Base-by-base conservation (phyloP, 2,797 vertebrate genomes). In the Falco peregrinus region DNA sequence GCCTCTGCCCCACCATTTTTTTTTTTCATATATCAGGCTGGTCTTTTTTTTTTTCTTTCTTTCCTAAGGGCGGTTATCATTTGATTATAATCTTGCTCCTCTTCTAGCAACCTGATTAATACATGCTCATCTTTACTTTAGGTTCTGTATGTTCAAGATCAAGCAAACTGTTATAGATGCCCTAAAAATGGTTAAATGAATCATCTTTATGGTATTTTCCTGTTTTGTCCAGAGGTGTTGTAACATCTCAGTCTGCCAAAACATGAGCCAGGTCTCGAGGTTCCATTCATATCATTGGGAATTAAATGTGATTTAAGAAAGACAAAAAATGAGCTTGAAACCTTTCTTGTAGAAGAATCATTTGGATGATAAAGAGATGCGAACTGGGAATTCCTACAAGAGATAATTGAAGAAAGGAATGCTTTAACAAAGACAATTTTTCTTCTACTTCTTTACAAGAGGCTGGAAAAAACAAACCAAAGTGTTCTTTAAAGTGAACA, bases 321-420 rank as follows among this genome's bases (percentile, higher is more conserved):
- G 45, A 70, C 51, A 76, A 91, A 93, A 92, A 73, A 83, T 14
- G 33, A 75, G 33, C 53, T 94, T 85, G 63, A 93, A 95, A 87
- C 56, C 19, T 89, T 93, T 71, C 43, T 79, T 75, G 64, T 47
- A 93, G 53, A 79, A 93, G 68, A 84, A 87, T 61, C 31, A 35
- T 90, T 94, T 87, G 35, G 74, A 89, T 87, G 81, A 93, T 43
- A 93, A 81, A 85, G 79, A 87, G 74, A 93, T 57, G 26, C 59
- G 51, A 94, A 89, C 45, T 68, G 85, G 68, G 80, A 96, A 93
- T 89, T 93, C 64, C 68, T 84, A 39, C 26, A 92, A 87, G 63
- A 95, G 45, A 82, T 73, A 93, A 94, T 0, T 91, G 70, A 95
- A 95, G 70, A 95, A 95, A 93, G 33, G 26, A 89, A 84, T 67